Base-by-base conservation (phyloP, 1,140 invertebrate genomes). In the Ylistrum balloti region DNA sequence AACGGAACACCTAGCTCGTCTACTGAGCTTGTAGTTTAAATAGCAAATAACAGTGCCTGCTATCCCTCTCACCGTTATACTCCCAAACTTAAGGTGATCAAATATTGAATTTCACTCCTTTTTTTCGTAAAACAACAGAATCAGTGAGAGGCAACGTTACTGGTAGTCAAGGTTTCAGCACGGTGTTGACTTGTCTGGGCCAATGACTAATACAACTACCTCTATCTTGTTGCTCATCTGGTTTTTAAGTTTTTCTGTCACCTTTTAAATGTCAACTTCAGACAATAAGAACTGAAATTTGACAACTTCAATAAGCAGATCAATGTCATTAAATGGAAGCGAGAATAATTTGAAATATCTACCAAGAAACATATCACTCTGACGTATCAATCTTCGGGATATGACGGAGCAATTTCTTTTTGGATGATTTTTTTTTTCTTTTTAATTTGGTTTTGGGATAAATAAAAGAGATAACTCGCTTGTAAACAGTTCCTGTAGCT, bases 201-300 rank as follows among this genome's bases (percentile, higher is more conserved):
- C 56, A 74, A 11, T 74, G 56, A 74, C 56, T 74, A 74, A 74
- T 74, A 28, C 17, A 17, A 28, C 28, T 74, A 74, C 22, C 56
- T 74, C 56, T 74, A 74, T 74, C 56, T 74, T 11, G 9, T 11
- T 28, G 28, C 9, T 5, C 56, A 74, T 74, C 56, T 28, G 28
- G 20, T 74, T 74, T 74, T 74, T 28, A 74, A 74, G 56, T 74
- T 74, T 74, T 74, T 74, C 56, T 74, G 56, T 74, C 56, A n/a
- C 56, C 22, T 74, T 74, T 74, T 74, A 74, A 74, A 74, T 74
- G 56, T 74, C 56, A 74, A 1, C 56, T 74, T 74, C 56, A 74
- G 56, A 74, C 56, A 74, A 74, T 74, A 74, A 74, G 5, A 28
- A 1, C 56, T 28, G 56, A 74, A 74, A 74, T 17, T n/a, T 74